Conservation (phyloP, 1,140 invertebrate species). For the Anadara kagoshimensis region DNA sequence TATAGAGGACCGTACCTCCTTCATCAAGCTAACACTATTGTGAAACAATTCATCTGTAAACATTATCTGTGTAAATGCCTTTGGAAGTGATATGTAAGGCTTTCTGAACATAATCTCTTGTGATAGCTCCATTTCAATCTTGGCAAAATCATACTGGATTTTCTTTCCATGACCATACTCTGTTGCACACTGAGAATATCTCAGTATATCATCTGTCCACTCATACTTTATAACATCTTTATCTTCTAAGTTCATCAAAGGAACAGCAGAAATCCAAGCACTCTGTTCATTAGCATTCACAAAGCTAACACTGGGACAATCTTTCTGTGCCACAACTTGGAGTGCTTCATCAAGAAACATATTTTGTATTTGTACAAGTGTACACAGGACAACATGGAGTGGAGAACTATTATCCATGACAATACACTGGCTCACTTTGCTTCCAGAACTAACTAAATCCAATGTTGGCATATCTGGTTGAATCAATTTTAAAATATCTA, state of each 20-base stretch:
- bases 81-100: constrained; percentile 2
- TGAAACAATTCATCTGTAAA: constrained; percentile 35
- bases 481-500: background rate
- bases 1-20: background rate
- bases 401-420: constrained; percentile 20
- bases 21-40: constrained; percentile 22
- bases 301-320: background rate
- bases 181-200: constrained; percentile 27
- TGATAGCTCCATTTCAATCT: constrained; percentile 28
- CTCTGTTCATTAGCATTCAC: background rate
- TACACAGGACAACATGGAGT: constrained; percentile 6
- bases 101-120: constrained; percentile 21
- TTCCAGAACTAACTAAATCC: background rate
- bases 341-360: constrained; percentile 15
- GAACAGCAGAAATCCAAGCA: background rate
- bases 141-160: constrained; percentile 20
- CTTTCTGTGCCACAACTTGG: background rate
- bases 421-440: constrained; percentile 14
- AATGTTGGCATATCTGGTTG: no score
- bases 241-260: constrained; percentile 4
- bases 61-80: constrained; percentile 4
- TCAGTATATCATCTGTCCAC: constrained; percentile 20
- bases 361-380: constrained; percentile 26
- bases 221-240: constrained; percentile 16
- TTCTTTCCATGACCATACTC: constrained; percentile 15